Percentiles rank a stretch among this genome's conserved stretches.
phyloP scores from a whole-genome alignment of 2,888 invertebrate genomes.

The Drosophila mimica region DNA sequence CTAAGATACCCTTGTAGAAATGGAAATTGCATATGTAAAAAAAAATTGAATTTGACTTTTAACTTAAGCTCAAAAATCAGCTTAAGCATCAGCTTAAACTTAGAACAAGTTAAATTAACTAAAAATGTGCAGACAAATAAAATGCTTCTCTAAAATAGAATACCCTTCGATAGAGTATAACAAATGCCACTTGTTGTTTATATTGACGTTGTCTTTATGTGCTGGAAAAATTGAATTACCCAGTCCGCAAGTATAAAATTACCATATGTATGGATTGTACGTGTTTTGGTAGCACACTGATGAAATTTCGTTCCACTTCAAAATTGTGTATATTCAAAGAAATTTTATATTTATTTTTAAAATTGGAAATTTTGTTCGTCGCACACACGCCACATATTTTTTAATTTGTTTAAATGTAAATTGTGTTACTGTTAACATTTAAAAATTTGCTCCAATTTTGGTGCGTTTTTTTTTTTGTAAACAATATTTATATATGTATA shows the following conservation, averaged over 20 bases:
- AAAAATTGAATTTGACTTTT: background rate
- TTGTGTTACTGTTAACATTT: slow-evolving; percentile 60
- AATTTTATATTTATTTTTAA: slow-evolving; percentile 68
- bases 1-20: slow-evolving; percentile 14
- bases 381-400: slow-evolving; percentile 65
- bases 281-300: slow-evolving; percentile 38
- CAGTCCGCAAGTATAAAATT: slow-evolving; percentile 42
- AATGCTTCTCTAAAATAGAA: background rate
- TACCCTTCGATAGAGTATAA: background rate
- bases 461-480: slow-evolving; percentile 32
- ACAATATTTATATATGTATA: slow-evolving; percentile 30
- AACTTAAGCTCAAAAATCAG: background rate
- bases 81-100: background rate
- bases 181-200: slow-evolving; percentile 3
- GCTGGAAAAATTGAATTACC: slow-evolving; percentile 47
- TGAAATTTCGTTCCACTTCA: slow-evolving; percentile 31
- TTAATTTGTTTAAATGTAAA: slow-evolving; percentile 44
- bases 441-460: slow-evolving; percentile 57
- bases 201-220: slow-evolving; percentile 1
- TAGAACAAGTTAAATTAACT: background rate
- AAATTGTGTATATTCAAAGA: slow-evolving; percentile 61
- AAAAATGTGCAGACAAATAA: rapidly evolving
- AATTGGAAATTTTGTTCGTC: slow-evolving; percentile 63
- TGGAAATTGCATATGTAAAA: background rate
- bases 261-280: slow-evolving; percentile 52